phyloP scores from a whole-genome alignment of 1,140 invertebrate genomes.

The Aphelenchoides fujianensis region DNA sequence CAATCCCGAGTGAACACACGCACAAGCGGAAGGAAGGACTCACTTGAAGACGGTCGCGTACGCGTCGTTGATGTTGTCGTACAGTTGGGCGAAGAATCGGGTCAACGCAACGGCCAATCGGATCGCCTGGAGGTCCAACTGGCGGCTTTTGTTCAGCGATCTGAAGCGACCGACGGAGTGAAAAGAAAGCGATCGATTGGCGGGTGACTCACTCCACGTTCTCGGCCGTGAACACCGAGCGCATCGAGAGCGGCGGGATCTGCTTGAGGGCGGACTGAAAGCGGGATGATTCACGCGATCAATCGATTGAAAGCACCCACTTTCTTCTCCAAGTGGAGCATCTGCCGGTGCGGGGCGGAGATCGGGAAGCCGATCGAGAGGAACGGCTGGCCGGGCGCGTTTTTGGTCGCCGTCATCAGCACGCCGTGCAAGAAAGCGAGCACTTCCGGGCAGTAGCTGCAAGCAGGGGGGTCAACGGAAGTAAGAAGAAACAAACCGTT shows the following conservation, averaged over 20 bases:
- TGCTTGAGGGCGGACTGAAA: background rate
- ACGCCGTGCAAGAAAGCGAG: background rate
- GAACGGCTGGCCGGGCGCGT: background rate
- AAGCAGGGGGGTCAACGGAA: background rate
- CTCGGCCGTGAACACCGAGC: background rate
- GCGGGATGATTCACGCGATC: background rate
- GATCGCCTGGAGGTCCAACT: slow-evolving; percentile 12
- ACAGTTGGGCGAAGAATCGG: slow-evolving; percentile 13
- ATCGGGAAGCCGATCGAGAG: slow-evolving; percentile 8
- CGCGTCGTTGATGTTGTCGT: background rate
- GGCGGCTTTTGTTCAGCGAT: background rate
- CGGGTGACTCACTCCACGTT: slow-evolving; percentile 13
- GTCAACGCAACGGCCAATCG: background rate
- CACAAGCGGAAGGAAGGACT: too few relatives aligned
- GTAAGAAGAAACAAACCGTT: background rate
- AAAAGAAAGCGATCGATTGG: background rate
- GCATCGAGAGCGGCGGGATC: slow-evolving; percentile 7
- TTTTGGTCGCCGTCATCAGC: slow-evolving; percentile 11
- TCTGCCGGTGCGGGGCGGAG: background rate
- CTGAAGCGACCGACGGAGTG: background rate
- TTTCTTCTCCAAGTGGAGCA: slow-evolving; percentile 7
- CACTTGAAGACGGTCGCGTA: slow-evolving; percentile 8
- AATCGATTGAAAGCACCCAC: slow-evolving; percentile 12
- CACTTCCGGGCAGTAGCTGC: slow-evolving; percentile 19
- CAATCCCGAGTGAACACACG: background rate